These are phyloP conservation scores for Onychomys leucogaster DNA, from an alignment of 2,797 vertebrate species.

Conservation along the genomic window DNA sequence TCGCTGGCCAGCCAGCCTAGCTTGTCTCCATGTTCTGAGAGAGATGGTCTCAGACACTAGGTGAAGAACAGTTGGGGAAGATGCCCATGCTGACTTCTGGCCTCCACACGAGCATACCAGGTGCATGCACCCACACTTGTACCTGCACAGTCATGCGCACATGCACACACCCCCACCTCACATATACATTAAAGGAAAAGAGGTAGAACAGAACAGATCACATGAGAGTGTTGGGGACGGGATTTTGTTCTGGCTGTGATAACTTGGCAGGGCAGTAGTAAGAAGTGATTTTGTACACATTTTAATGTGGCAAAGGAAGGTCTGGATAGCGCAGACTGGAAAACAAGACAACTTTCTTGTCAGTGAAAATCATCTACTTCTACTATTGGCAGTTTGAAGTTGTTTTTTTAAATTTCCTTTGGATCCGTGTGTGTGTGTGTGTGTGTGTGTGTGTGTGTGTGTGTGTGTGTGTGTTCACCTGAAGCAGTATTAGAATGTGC, in stretches of 20 bases:
- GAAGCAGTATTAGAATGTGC: not conserved
- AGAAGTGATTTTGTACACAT: not conserved
- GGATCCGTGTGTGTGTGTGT: not conserved
- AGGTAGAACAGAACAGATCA: not conserved
- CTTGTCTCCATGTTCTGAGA: not conserved
- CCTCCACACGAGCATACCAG: too few species aligned
- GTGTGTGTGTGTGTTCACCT: not conserved
- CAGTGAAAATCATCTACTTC: slow-evolving; percentile 13
- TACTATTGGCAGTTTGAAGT: not conserved
- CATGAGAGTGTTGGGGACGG: not conserved
- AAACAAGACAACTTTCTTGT: not conserved
- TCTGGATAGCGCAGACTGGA: not conserved
- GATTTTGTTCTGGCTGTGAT: not conserved
- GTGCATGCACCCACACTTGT: not conserved
- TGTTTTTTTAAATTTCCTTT: not conserved
- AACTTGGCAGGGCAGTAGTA: not conserved
- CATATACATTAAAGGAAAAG: not conserved
- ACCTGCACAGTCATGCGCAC: not conserved
- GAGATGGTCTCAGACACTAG: not conserved
- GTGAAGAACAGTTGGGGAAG: not conserved
- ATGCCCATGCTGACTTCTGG: not conserved
- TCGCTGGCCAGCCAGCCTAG: not conserved
- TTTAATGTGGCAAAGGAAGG: not conserved
- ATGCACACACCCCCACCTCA: too few species aligned
- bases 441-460: not conserved